A percentile compares a stretch with the other conserved stretches of the same genome.
Evolutionary conservation across 64 coral and sea anemone species (phyloP).

Genomic region (Montipora sp.): DNA sequence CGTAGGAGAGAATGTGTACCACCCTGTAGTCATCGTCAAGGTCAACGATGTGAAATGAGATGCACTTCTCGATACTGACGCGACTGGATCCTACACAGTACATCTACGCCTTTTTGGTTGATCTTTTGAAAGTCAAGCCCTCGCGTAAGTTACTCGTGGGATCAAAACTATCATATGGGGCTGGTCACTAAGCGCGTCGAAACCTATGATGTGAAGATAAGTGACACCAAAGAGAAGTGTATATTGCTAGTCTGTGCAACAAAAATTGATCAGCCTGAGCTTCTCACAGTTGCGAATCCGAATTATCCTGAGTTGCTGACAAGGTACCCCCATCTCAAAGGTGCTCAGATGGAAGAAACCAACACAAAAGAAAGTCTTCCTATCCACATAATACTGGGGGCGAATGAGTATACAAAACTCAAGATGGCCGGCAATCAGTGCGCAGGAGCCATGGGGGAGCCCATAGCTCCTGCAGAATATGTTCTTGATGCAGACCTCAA

Average conservation of each 20-base stretch:
- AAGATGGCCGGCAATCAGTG: slow-evolving; percentile 39
- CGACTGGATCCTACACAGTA: neutral
- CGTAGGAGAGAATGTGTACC: slow-evolving; percentile 35
- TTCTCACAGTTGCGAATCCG: slow-evolving; percentile 28
- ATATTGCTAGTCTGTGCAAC: slow-evolving; percentile 14
- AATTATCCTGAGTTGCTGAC: slow-evolving; percentile 30
- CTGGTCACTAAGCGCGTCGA: slow-evolving; percentile 25
- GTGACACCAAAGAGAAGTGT: neutral
- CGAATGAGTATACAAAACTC: slow-evolving; percentile 44
- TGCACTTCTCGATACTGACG: slow-evolving; percentile 20
- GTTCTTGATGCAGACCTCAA: slow-evolving; percentile 21
- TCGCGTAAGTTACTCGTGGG: neutral
- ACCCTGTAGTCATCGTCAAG: slow-evolving; percentile 47
- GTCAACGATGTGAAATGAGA: slow-evolving; percentile 53
- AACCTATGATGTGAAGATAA: slow-evolving; percentile 43
- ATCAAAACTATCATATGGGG: slow-evolving; percentile 40
- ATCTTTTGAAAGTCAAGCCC: slow-evolving; percentile 14
- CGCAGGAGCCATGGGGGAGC: slow-evolving; percentile 39
- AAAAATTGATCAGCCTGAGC: slow-evolving; percentile 26
- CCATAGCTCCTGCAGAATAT: slow-evolving; percentile 13
- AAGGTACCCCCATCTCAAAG: slow-evolving; percentile 33
- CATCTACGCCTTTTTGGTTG: neutral
- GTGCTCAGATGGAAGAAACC: slow-evolving; percentile 21
- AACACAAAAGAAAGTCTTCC: slow-evolving; percentile 20
- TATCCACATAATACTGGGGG: slow-evolving; percentile 27